A percentile compares a stretch with the other conserved stretches of the same genome.
phyloP scores from a whole-genome alignment of 2,113 vertebrate species.

The Strix uralensis region DNA sequence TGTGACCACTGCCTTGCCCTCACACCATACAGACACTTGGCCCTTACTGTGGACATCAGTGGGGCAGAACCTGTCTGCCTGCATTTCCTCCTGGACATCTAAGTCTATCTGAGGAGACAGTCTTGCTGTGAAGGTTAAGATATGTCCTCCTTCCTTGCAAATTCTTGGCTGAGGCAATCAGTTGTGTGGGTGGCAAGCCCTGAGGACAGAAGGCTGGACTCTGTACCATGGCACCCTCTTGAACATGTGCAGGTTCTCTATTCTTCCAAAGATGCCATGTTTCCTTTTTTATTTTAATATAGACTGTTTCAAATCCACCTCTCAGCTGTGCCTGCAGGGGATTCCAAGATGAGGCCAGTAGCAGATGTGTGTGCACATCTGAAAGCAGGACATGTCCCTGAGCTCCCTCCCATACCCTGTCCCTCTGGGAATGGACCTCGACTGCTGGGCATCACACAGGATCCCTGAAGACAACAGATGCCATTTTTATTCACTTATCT shows the following conservation, averaged over 20 bases:
- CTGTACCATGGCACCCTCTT: fast-evolving
- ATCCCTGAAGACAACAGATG: background rate
- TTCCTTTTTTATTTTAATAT: background rate
- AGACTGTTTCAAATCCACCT: background rate
- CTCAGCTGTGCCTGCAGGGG: background rate
- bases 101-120: background rate
- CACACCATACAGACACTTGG: background rate
- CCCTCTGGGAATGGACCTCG: background rate
- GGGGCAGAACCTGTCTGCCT: background rate
- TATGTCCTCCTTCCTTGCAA: background rate
- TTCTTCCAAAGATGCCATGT: background rate
- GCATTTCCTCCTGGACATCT: background rate
- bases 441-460: background rate
- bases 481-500: background rate
- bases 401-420: background rate
- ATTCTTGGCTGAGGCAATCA: background rate
- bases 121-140: background rate
- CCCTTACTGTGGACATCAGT: background rate
- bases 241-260: background rate
- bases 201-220: background rate
- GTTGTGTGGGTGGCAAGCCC: background rate
- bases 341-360: background rate
- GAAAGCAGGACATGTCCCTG: background rate
- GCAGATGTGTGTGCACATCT: background rate
- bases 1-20: background rate